Base-by-base conservation (phyloP, 2,797 vertebrate species). In the Catostomus latipinnis region DNA sequence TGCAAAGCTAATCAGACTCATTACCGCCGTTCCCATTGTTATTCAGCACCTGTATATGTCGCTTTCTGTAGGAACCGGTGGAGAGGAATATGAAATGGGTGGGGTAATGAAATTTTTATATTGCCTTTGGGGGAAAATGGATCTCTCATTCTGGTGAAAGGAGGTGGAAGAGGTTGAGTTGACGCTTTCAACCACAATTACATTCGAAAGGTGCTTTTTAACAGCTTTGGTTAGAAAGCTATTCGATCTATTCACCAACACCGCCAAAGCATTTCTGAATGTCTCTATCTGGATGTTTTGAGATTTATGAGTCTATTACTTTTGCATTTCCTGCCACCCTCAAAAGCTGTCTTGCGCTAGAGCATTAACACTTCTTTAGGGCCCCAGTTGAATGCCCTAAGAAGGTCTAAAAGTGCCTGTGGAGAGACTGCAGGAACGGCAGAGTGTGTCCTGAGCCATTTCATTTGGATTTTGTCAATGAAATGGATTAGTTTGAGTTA, bases 71-170 rank as follows among this genome's bases (percentile, higher is more conserved):
- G 54, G 6, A 45, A 5, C 13, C 6, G 1, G 14, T 18, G 52
- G 10, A 69, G 52, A 71, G 53, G 70, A 73, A 10, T 14, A 10
- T 4, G 57, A 60, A 13, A 45, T 18, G 5, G 11, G 14, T 71
- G 48, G 48, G 52, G 71, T 68, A 13, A 83, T 70, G 7, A 85
- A 66, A 79, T 70, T 66, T 81, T 76, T 62, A 81, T 83, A 73
- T 81, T 18, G 62, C 50, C 63, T 79, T 77, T 45, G 62, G 71
- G 75, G 54, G 71, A 43, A 62, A 73, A 71, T 53, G 67, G 34
- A 70, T 69, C 46, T 75, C 66, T 75, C 69, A 65, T 77, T 83
- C 68, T 22, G 63, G n/a, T 46, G 62, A 46, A 49, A 71, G 12
- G 61, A 58, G 45, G 70, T 52, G 53, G 45, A 71, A 77, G 81